Base-by-base conservation (phyloP, 1,140 invertebrate genomes). In the Thalassaphorura encarpata region DNA sequence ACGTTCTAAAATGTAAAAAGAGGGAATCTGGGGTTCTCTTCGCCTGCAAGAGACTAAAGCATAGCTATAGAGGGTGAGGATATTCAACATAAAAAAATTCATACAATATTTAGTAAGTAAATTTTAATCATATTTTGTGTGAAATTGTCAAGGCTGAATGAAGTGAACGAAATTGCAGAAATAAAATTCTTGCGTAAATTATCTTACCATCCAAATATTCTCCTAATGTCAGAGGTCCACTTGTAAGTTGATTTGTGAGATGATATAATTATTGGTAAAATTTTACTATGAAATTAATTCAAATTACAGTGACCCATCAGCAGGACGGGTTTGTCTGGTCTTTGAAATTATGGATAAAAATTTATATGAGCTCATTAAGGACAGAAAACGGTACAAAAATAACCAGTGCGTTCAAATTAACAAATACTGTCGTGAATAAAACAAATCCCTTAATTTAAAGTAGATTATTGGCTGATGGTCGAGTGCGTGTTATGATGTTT, bases 321-420 rank as follows among this genome's bases (percentile, higher is more conserved):
- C 72, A 23, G 78, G 80, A 36, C 75, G 73, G 59, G 71, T 82
- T 36, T 76, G 76, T 5, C 69, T 83, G 26, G 73, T 83, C 19
- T 81, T 81, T 67, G 80, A 83, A 66, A 63, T 83, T 24, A 82
- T 83, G 80, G 80, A 83, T 62, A 79, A 80, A 77, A 83, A 80
- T 64, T 72, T 84, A 50, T 82, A 82, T 66, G 81, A 83, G 65
- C 67, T 81, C 31, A 77, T 83, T 54, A 75, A 75, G 69, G 70
- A 62, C 3, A 64, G 71, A 51, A 74, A 74, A 64, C 68, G 70
- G 71, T 75, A 69, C 61, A 23, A 53, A 39, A 28, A 5, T 11
- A 48, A 26, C 26, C 26, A 8, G 16, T 29, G 16, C 24, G 11
- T n/a, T n/a, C n/a, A n/a, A n/a, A n/a, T n/a, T n/a, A n/a, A n/a